Evolutionary conservation across 2,113 vertebrate species (phyloP), one percentile per base, ranked within the genome.

Genomic region (Nannobrachium achirus): DNA sequence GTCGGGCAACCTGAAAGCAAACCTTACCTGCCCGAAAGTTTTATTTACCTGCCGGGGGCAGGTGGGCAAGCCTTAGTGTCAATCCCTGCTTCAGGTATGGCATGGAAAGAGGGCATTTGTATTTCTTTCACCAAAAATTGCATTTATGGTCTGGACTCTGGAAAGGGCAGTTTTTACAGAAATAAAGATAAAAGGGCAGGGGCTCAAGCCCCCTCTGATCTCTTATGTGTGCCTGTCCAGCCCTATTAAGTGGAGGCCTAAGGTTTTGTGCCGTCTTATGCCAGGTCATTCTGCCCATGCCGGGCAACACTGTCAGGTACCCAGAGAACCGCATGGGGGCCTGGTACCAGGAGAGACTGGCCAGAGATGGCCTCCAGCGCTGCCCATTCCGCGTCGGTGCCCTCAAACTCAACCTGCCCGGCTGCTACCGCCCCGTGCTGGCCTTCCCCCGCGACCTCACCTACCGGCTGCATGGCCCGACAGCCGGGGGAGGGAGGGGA

Each of bases 231-330:
- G n/a, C n/a, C n/a, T n/a, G 25, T 5, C 25, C 3, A 33, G 25
- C 25, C 14, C 2, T 18, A 10, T 10, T 46, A 9, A 25, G n/a
- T 16, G 25, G 3, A 4, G 3, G 25, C 2, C 25, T 33, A 33
- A 33, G 25, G 10, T n/a, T 45, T 45, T 52, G 40, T 19, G 3
- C 58, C 10, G 8, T 62, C 7, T n/a, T 61, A 0, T 2, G 33
- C 60, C 83, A 99, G 97, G 95, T 99, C 15, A 89, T 98, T 72
- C 92, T 99, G 51, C 97, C 97, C 1, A 94, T 98, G 92, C 95
- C 93, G 66, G 97, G 97, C 40, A 95, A 96, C 79, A 96, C 88
- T 1, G 88, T 96, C 76, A 94, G 90, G 51, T 98, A 97, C 89
- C 97, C 97, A 1, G 89, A 87, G 75, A 96, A 94, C 87, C 56